Evolutionary conservation across 2,113 vertebrate genomes (phyloP).

Genomic region (Lophotis ruficrista): DNA sequence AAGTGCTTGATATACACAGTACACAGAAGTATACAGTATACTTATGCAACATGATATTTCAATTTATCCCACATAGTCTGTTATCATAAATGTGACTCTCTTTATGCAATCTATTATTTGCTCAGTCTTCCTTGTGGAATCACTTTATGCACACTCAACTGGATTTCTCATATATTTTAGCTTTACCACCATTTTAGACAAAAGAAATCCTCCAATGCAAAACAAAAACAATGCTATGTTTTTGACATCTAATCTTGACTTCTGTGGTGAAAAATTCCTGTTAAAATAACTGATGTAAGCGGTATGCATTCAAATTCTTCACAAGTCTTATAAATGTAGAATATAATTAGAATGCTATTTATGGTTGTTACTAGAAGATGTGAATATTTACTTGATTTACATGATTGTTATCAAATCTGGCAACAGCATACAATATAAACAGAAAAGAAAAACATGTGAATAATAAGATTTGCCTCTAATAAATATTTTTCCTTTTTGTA

Average conservation of each 20-base stretch:
- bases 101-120: background rate
- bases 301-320: background rate
- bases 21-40: background rate
- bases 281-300: background rate
- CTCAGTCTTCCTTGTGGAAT: background rate
- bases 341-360: background rate
- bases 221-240: background rate
- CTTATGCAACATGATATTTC: background rate
- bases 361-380: background rate
- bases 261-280: background rate
- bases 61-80: background rate
- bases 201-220: background rate
- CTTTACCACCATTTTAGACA: background rate
- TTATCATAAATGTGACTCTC: background rate
- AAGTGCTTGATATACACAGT: background rate
- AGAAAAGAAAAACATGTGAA: background rate
- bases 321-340: background rate
- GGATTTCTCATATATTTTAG: background rate
- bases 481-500: background rate
- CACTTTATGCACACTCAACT: background rate
- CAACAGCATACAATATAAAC: background rate
- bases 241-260: background rate
- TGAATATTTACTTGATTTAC: slow-evolving; percentile 13
- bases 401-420: background rate
- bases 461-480: background rate